These are phyloP conservation scores for Theonella swinhoei DNA, from an alignment of 37 sponge, comb jelly and placozoan species.

Conservation along the genomic window DNA sequence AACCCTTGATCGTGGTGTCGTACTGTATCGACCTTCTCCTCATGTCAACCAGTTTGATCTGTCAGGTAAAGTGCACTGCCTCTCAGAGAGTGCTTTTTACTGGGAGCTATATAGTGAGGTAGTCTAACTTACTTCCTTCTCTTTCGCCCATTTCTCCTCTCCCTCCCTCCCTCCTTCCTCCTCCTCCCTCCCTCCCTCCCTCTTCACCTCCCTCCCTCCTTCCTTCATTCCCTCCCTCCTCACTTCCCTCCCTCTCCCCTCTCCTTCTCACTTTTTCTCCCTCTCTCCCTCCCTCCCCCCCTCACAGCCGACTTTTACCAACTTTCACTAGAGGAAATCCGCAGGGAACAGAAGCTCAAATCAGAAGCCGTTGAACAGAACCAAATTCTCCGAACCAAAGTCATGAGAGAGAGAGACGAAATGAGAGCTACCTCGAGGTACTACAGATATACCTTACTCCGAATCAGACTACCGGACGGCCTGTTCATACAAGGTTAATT, in stretches of 20 bases:
- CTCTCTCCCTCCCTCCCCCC: constrained; percentile 44
- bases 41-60: too few species aligned
- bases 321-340: constrained; percentile 71
- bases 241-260: not conserved
- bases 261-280: constrained; percentile 30
- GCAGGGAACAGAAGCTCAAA: constrained; percentile 70
- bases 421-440: constrained; percentile 43
- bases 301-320: constrained; percentile 57
- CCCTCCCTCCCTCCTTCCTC: not conserved
- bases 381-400: constrained; percentile 55
- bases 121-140: too few species aligned
- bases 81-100: too few species aligned
- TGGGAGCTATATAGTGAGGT: too few species aligned
- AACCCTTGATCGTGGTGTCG: constrained; percentile 59
- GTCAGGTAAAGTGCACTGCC: too few species aligned
- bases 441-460: constrained; percentile 66
- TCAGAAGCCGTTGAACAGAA: constrained; percentile 57
- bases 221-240: not conserved
- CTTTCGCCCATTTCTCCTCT: not conserved
- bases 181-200: not conserved
- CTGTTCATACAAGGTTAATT: constrained; percentile 71
- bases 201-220: not conserved
- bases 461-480: constrained; percentile 74
- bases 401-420: constrained; percentile 84
- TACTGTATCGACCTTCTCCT: constrained; percentile 8